Conservation (phyloP, 2,888 invertebrate species). For the Leptogaster cylindrica region DNA sequence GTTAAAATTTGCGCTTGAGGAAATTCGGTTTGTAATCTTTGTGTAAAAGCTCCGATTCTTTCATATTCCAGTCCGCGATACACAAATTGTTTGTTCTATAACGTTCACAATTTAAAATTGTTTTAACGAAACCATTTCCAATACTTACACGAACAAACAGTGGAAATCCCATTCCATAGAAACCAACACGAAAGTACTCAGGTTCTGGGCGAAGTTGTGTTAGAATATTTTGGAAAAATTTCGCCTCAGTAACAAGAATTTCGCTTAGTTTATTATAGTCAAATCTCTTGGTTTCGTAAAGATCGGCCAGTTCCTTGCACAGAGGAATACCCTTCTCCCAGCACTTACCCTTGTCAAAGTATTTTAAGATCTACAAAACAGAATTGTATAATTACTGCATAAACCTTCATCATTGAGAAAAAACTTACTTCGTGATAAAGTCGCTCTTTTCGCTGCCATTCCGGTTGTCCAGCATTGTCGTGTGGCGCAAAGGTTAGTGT, state of each 20-base stretch:
- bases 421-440: slow-evolving; percentile 72
- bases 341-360: slow-evolving; percentile 94
- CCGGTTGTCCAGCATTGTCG: slow-evolving; percentile 78
- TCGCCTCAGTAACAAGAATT: slow-evolving; percentile 83
- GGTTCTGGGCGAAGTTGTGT: slow-evolving; percentile 88
- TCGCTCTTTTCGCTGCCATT: slow-evolving; percentile 89
- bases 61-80: slow-evolving; percentile 96
- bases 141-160: slow-evolving; percentile 86
- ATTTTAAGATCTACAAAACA: slow-evolving; percentile 74
- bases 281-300: slow-evolving; percentile 86
- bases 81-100: slow-evolving; percentile 90
- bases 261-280: slow-evolving; percentile 88
- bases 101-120: slow-evolving; percentile 1
- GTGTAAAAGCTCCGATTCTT: slow-evolving; percentile 91
- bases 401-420: not conserved
- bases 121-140: not conserved
- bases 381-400: not conserved
- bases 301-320: slow-evolving; percentile 84
- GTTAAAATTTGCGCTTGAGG: slow-evolving; percentile 92
- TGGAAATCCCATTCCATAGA: slow-evolving; percentile 92
- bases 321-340: slow-evolving; percentile 96
- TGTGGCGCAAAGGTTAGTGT: slow-evolving; percentile 65
- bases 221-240: slow-evolving; percentile 89
- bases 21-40: slow-evolving; percentile 91
- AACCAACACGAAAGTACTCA: slow-evolving; percentile 94